These are phyloP conservation scores for Apamea epomidion DNA, from an alignment of 2,888 invertebrate species.

Conservation along the genomic window DNA sequence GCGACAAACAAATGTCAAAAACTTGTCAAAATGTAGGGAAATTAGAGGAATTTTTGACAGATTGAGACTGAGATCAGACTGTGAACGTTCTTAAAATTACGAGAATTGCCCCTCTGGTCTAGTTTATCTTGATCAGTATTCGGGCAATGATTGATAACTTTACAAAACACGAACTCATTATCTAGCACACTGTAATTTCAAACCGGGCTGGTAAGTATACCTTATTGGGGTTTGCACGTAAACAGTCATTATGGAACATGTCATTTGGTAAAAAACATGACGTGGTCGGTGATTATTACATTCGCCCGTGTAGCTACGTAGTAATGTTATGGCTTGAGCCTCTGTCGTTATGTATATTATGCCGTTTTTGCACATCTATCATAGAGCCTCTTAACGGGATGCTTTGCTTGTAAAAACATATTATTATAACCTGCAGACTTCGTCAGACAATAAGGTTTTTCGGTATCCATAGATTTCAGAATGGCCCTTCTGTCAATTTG, in stretches of 20 bases:
- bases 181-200: slow-evolving; percentile 55
- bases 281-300: slow-evolving; percentile 78
- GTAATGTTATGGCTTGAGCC: slow-evolving; percentile 69
- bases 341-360: slow-evolving; percentile 27
- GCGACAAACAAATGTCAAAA: no score
- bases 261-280: slow-evolving; percentile 78
- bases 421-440: background rate
- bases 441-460: background rate
- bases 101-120: no score
- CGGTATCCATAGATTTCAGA: background rate
- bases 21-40: no score
- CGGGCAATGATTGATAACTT: slow-evolving; percentile 40
- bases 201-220: slow-evolving; percentile 53
- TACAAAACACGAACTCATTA: slow-evolving; percentile 54
- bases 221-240: slow-evolving; percentile 61
- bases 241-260: slow-evolving; percentile 73
- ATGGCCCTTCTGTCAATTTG: background rate
- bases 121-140: slow-evolving; percentile 36
- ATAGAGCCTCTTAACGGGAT: slow-evolving; percentile 17
- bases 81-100: no score
- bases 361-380: slow-evolving; percentile 43
- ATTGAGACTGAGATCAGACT: no score
- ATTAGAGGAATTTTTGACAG: no score
- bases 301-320: slow-evolving; percentile 69
- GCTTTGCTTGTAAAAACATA: slow-evolving; percentile 25